Base-by-base conservation (phyloP, 2,113 vertebrate genomes). In the Toxostoma redivivum region DNA sequence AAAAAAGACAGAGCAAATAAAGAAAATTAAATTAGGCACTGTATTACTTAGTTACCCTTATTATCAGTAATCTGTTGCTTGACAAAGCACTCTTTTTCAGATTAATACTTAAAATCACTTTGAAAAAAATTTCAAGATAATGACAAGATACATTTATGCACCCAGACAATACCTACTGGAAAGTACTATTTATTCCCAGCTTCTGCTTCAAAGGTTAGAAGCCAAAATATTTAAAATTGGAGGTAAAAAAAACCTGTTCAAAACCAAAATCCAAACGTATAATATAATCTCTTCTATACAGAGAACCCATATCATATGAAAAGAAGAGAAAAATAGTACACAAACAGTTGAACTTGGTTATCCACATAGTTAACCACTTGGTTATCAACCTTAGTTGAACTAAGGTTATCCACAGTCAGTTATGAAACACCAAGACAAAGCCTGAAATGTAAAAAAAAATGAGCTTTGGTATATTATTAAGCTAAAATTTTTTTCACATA, bases 291-390 rank as follows among this genome's bases (percentile, higher is more conserved):
- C 37, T 51, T 71, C 57, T 38, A 22, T 8, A 61, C 0, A 69
- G 25, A 38, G 25, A 79, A 51, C 3, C 10, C 0, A 0, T 11
- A 35, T 14, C 1, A 5, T 11, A 78, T 19, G 9, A 58, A 76
- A 85, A 74, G 30, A 65, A 74, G 0, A 3, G 60, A n/a, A 83
- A 81, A 84, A 64, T 4, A 78, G 12, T 51, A 64, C 10, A 33
- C 0, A 0, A 90, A 57, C 19, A 65, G 25, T 5, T 62, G 21
- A 79, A n/a, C 23, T 48, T 67, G 7, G 40, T 42, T 42, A 42
- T 42, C 40, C 40, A 42, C 40, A 40, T 40, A 40, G 40, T 40
- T 40, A 40, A 42, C 40, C 40, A 42, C 40, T 40, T 40, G 15
- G 40, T 42, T 42, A 42, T 42, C 40, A 42, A 42, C 40, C 40